Conservation (phyloP, 2,888 invertebrate genomes). For the Dasysyrphus tricinctus region DNA sequence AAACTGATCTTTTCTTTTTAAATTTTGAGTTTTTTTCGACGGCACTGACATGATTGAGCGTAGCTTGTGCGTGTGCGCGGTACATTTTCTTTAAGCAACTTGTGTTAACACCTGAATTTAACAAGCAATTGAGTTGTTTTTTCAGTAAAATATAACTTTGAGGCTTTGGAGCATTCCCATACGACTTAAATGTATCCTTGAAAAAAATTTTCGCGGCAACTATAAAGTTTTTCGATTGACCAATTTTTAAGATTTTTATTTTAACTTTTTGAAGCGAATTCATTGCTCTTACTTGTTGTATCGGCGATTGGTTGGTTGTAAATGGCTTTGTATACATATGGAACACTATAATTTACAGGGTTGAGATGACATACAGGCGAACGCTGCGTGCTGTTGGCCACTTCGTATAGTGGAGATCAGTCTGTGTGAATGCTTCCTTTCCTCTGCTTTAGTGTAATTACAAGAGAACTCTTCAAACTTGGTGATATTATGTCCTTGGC, state of each 20-base stretch:
- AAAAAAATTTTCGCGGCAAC: background rate
- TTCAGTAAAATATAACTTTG: background rate
- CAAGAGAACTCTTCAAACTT: conserved; percentile 52
- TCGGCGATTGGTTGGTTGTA: background rate
- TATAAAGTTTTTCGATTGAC: background rate
- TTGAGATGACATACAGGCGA: background rate
- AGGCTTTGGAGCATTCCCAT: background rate
- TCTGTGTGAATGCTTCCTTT: conserved; percentile 3
- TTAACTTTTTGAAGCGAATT: background rate
- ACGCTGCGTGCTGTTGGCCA: too few relatives aligned
- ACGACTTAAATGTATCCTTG: background rate
- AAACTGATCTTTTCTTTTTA: too few relatives aligned
- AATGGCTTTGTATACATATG: background rate
- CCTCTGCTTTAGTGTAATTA: conserved; percentile 29
- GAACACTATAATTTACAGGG: background rate
- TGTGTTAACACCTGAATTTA: too few relatives aligned
- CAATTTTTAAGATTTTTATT: background rate
- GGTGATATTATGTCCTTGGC: conserved; percentile 35
- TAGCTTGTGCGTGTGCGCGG: too few relatives aligned
- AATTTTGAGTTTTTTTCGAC: too few relatives aligned
- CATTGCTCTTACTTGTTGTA: background rate
- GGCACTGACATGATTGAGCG: too few relatives aligned
- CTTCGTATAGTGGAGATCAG: conserved; percentile 5
- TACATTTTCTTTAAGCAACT: too few relatives aligned
- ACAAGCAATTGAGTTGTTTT: too few relatives aligned